Base-by-base conservation (phyloP, 1,140 invertebrate species). In the Drosophila parabipectinata region DNA sequence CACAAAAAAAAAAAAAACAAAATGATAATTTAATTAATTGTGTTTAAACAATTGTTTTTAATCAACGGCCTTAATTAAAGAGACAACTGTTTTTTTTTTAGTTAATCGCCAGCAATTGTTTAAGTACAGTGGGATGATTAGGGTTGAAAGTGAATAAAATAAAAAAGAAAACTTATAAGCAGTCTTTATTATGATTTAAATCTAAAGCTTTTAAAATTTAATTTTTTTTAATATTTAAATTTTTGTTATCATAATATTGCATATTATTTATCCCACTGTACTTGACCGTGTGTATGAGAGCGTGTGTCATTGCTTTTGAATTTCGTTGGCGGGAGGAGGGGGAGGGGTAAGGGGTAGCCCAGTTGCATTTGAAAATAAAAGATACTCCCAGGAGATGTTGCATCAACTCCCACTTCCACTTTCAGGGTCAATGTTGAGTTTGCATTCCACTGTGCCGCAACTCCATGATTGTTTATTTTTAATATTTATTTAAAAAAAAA, bases 281-380 rank as follows among this genome's bases (percentile, higher is more conserved):
- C 10, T 14, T n/a, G 37, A 8, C 37, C 34, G 12, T 59, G 48
- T 68, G 14, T 37, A 37, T 72, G 53, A 50, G 45, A 32, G 51
- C 44, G 41, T 62, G 53, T 54, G 73, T 76, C 73, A 76, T 76
- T 68, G 53, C 12, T 53, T 18, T 64, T 37, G 39, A 48, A 26
- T 45, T 21, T 51, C 24, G 21, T 41, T n/a, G 37, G n/a, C 37
- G 15, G 15, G 15, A 15, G 15, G 15, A 15, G 15, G 28, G 15
- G 32, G 30, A 30, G 24, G 52, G 21, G 64, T 68, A 15, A 15
- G 15, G 15, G 15, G 15, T 74, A 73, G 34, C 52, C 15, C 68
- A 51, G 67, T 52, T 60, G 58, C 26, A n/a, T 52, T 32, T 67
- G 8, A 28, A 28, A 28, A 28, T 4, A 28, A 28, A 28, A 28